Base-by-base conservation (phyloP, 1,140 invertebrate species). In the Pinna nobilis region DNA sequence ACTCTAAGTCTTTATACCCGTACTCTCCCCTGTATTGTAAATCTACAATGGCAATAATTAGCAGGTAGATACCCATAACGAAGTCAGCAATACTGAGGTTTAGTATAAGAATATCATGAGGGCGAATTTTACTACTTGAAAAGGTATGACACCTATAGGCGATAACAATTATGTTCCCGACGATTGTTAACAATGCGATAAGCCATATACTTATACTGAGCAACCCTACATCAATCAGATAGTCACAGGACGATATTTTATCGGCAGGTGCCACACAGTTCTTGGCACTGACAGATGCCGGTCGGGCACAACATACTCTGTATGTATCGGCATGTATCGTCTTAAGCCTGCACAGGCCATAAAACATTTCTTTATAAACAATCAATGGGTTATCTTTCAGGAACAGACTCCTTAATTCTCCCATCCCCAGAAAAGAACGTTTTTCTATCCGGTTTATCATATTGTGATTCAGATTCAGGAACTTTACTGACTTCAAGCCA, bases 101-200 rank as follows among this genome's bases (percentile, higher is more conserved):
- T 9, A 79, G 64, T 11, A 82, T 64, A 32, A 68, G 37, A n/a
- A 60, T 41, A 32, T 70, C 44, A n/a, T 47, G 41, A 37, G 51
- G n/a, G n/a, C n/a, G n/a, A n/a, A n/a, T n/a, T n/a, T n/a, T n/a
- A n/a, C n/a, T n/a, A n/a, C n/a, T n/a, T n/a, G n/a, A n/a, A n/a
- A n/a, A n/a, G n/a, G 92, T 92, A 79, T 79, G 53, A 81, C 84
- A n/a, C 18, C 53, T 13, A 13, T 57, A 57, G 35, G n/a, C 32
- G 20, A 57, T 57, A 33, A 57, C 53, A 13, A 33, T 33, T 4
- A 33, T 3, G 28, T 57, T 57, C 7, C 53, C 53, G 3, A 57
- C 15, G 3, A 57, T n/a, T 1, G 53, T n/a, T 15, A 57, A 57
- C 5, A 57, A 23, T 1, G 53, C 53, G 30, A 57, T 32, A 3